Evolutionary conservation across 1,140 invertebrate species (phyloP), one percentile per base, ranked within the genome.

Genomic region (Zaprionus ghesquierei): DNA sequence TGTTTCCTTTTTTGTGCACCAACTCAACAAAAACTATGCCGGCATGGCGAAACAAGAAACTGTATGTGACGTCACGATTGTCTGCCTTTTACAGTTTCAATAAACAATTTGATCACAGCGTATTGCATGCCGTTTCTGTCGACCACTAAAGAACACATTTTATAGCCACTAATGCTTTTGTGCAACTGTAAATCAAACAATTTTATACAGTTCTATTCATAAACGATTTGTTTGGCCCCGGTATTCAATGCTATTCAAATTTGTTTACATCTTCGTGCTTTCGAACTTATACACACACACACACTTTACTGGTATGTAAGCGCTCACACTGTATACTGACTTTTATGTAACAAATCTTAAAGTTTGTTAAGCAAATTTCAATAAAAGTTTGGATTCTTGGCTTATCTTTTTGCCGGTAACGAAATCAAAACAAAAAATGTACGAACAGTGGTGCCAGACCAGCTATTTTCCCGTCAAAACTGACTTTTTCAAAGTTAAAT

Each of bases 151-250:
- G 51, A 20, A 65, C 1, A 59, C 44, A 71, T 66, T 59, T 59
- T 56, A 69, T 20, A 33, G 27, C 46, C 10, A 20, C 27, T 9
- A 22, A n/a, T 6, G 41, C n/a, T 41, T 23, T 22, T 15, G 3
- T 27, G 10, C 27, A 44, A 61, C 29, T 54, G 58, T 33, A 44
- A 41, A 63, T 59, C 20, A 44, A 44, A 46, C 51, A 33, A 46
- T 66, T 66, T 53, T 66, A 66, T 22, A 12, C 12, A 13, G 20
- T 9, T 31, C 18, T 53, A 27, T 56, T 56, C 58, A 53, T 55
- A 59, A 51, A 59, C 44, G 55, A 53, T 66, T 66, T 71, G 46
- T 71, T 59, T 66, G 69, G 62, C 62, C 69, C 63, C 69, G 69
- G 49, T 12, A 23, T 18, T 25, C 22, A 46, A 66, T 49, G 54